phyloP scores from a whole-genome alignment of 2,888 invertebrate species.

The Amorpha juglandis region DNA sequence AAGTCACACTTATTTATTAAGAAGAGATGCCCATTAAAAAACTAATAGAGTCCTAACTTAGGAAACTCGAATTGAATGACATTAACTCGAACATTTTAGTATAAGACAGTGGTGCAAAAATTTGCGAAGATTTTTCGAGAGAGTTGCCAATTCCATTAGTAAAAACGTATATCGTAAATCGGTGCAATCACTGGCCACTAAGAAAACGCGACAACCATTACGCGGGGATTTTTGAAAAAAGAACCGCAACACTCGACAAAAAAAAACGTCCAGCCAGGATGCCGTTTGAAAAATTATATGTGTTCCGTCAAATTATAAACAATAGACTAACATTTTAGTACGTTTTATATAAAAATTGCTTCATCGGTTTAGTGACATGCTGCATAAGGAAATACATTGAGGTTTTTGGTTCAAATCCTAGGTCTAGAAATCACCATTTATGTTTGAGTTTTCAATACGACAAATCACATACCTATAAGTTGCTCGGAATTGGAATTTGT shows the following conservation, averaged over 20 bases:
- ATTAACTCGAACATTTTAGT: slow-evolving; percentile 20
- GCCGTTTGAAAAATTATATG: slow-evolving; percentile 11
- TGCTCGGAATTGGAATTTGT: no score
- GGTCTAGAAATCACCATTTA: no score
- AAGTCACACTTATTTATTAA: background rate
- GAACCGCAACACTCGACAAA: slow-evolving; percentile 53
- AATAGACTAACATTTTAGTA: no score
- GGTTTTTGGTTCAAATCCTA: no score
- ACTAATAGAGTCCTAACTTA: slow-evolving; percentile 10
- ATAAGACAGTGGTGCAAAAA: slow-evolving; percentile 25
- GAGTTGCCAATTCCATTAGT: slow-evolving; percentile 68
- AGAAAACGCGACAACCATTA: slow-evolving; percentile 70
- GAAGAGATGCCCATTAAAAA: background rate
- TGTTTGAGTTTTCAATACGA: no score
- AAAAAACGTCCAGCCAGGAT: slow-evolving; percentile 38
- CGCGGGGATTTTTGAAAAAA: slow-evolving; percentile 54
- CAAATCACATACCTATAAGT: no score
- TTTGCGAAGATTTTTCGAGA: slow-evolving; percentile 19
- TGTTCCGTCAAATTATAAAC: background rate
- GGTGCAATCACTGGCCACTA: slow-evolving; percentile 63
- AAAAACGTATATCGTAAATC: slow-evolving; percentile 76
- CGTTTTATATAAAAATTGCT: no score
- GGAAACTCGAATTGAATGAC: slow-evolving; percentile 11
- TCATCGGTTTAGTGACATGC: no score
- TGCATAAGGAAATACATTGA: no score